Percentiles rank a stretch among this genome's conserved stretches.
phyloP scores from a whole-genome alignment of 1,140 invertebrate genomes.

The Plutomurus gul region DNA sequence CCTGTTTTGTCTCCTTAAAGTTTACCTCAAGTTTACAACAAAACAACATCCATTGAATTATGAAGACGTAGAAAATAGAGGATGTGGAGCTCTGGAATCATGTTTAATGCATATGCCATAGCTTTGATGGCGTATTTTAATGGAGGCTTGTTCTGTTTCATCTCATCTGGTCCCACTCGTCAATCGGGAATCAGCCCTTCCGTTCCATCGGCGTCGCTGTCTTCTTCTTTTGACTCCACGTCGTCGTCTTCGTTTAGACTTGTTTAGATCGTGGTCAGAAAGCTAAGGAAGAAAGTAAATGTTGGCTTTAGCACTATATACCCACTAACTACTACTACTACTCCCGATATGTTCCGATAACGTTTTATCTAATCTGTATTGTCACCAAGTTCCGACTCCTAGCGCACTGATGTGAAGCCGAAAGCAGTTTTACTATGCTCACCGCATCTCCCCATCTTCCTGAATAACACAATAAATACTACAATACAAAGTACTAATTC shows the following conservation, averaged over 20 bases:
- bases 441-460: background rate
- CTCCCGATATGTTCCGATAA: too few relatives aligned
- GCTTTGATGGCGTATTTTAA: slow-evolving; percentile 35
- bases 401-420: background rate
- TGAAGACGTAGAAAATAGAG: background rate
- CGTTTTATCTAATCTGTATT: too few relatives aligned
- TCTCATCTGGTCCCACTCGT: background rate
- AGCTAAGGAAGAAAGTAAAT: background rate
- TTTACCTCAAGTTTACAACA: slow-evolving; percentile 4
- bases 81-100: background rate
- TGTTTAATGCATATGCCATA: slow-evolving; percentile 42
- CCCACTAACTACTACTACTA: background rate
- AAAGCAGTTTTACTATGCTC: background rate
- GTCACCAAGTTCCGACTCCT: too few relatives aligned
- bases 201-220: background rate
- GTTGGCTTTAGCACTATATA: background rate
- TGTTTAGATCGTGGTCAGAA: background rate
- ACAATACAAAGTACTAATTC: background rate
- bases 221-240: background rate
- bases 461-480: background rate
- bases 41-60: slow-evolving; percentile 19
- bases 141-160: slow-evolving; percentile 13
- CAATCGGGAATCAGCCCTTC: background rate
- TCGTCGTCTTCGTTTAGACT: background rate
- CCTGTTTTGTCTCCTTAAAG: background rate